Base-by-base conservation (phyloP, 2,888 invertebrate genomes). In the Tipula vernalis region DNA sequence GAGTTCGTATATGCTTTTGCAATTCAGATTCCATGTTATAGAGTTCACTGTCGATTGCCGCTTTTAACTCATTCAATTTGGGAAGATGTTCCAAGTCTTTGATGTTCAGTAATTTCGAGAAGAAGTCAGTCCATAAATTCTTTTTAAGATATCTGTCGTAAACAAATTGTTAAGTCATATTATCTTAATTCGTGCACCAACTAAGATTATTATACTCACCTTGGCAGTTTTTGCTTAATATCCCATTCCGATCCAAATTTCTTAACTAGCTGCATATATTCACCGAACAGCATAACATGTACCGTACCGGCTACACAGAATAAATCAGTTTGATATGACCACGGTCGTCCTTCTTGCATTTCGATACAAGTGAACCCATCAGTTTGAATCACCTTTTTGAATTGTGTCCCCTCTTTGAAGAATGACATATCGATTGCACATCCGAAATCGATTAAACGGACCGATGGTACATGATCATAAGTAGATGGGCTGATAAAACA, bases 321-420 rank as follows among this genome's bases (percentile, higher is more conserved):
- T 89, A 97, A 92, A 92, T 99, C 98, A 13, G 97, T 98, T 92
- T 98, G 98, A 91, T 97, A 98, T 15, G 96, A 98, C 99, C 99
- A 99, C 0, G 97, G 96, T 88, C 95, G 94, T 18, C 96, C 95
- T 90, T 97, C 97, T 89, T 95, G 94, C 98, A 99, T 99, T 92
- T 99, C 98, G 87, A 96, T 96, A 90, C 96, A 97, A 2, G 96
- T 95, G 89, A 97, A 96, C 86, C 95, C 95, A 90, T 96, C 96
- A 2, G 97, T 97, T 88, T 95, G 95, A 89, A 96, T 44, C 87
- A 93, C 93, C 90, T 94, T 93, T 89, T 93, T 95, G 91, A 98
- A 98, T 87, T 95, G 94, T 0, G 96, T 96, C 13, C 94, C 94
- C 88, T 95, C 93, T 5, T 97, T 96, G 89, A 97, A 96, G 87